These are phyloP conservation scores for Platycheirus albimanus DNA, from an alignment of 2,888 invertebrate species.

Conservation along the genomic window DNA sequence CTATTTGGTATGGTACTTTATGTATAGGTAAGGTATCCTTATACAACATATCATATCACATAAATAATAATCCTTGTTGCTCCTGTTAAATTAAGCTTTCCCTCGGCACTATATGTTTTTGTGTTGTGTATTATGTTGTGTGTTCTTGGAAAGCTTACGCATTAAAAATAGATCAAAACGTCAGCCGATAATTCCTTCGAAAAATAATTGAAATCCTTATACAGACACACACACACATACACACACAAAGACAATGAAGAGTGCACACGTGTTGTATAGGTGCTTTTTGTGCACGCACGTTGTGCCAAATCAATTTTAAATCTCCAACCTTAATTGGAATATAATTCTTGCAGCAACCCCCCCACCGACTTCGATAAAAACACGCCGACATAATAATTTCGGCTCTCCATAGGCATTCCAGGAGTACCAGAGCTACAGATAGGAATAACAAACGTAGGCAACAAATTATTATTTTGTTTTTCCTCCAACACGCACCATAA, in stretches of 20 bases:
- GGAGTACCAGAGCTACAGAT: neutral
- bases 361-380: constrained; percentile 6
- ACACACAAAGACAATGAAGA: too few relatives aligned
- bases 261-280: neutral
- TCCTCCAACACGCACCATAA: constrained; percentile 35
- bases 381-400: constrained; percentile 40
- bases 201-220: constrained; percentile 41
- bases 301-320: constrained; percentile 63
- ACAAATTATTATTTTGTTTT: constrained; percentile 47
- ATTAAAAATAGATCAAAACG: constrained; percentile 49
- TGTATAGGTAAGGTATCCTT: too few relatives aligned
- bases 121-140: neutral
- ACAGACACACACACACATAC: too few relatives aligned
- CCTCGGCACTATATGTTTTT: too few relatives aligned
- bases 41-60: neutral
- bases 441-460: constrained; percentile 12
- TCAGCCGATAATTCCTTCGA: constrained; percentile 37
- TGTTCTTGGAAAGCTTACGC: constrained; percentile 6
- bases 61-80: constrained; percentile 27
- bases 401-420: neutral
- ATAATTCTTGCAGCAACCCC: too few relatives aligned
- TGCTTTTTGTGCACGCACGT: neutral
- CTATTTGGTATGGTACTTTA: too few relatives aligned
- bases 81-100: too few relatives aligned
- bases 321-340: constrained; percentile 58